These are phyloP conservation scores for Epinephelus lanceolatus DNA, from an alignment of 2,113 vertebrate genomes.

Conservation along the genomic window DNA sequence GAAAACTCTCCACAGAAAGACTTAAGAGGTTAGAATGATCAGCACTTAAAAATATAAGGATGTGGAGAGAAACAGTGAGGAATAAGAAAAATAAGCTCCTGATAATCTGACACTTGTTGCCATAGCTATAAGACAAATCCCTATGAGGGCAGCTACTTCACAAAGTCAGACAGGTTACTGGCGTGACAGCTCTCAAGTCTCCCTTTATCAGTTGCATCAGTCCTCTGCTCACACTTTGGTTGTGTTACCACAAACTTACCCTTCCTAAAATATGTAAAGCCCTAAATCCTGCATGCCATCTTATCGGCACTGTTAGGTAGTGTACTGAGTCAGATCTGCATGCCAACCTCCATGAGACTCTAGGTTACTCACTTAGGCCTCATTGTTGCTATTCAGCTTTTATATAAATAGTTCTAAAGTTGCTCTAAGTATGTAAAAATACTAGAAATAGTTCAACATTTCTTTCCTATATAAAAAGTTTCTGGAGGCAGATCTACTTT, in stretches of 20 bases:
- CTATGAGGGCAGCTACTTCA: not conserved
- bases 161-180: slow-evolving; percentile 49
- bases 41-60: not conserved
- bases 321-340: slow-evolving; percentile 9
- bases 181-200: slow-evolving; percentile 27
- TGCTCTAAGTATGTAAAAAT: no score
- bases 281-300: slow-evolving; percentile 40
- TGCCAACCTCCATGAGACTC: slow-evolving; percentile 12
- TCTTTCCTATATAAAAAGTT: no score
- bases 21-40: not conserved
- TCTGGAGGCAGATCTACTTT: no score
- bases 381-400: not conserved
- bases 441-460: no score
- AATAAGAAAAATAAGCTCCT: not conserved
- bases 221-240: slow-evolving; percentile 57
- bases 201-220: slow-evolving; percentile 55
- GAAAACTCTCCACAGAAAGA: not conserved
- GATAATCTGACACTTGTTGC: not conserved
- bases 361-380: not conserved
- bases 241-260: slow-evolving; percentile 60
- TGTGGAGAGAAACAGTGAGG: not conserved
- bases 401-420: not conserved
- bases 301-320: slow-evolving; percentile 40
- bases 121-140: not conserved
- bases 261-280: slow-evolving; percentile 64